Evolutionary conservation across 2,888 invertebrate species (phyloP), one percentile per base, ranked within the genome.

Genomic region (Protodeltote pygarga): DNA sequence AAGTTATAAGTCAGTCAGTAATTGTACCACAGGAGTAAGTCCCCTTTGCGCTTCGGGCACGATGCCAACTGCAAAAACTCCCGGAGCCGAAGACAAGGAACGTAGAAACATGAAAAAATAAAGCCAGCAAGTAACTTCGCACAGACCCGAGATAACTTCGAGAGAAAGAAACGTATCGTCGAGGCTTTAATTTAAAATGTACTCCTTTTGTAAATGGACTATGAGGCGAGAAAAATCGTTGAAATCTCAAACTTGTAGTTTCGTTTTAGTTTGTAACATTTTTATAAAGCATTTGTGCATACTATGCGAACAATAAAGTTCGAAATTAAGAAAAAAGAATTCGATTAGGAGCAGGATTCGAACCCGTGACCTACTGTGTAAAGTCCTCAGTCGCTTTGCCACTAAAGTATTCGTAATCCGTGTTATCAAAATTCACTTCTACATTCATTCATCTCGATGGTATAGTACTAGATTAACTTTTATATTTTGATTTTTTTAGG

Each of bases 121-220:
- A 49, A 53, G 40, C 44, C 28, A 21, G 38, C 50, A 49, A 51
- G 38, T 53, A 44, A 60, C 29, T 21, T 29, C 33, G 25, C 15
- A 45, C 35, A 28, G 53, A 24, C 37, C 31, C 23, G 33, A 62
- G 50, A 57, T 53, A 53, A 27, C 49, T 57, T 19, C 15, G 24
- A 20, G 38, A 39, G 49, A 40, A 65, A 61, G 47, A 58, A 65
- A 58, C 59, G 66, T 65, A 59, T 55, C 29, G 47, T 40, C 34
- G 41, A 16, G 41, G 39, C 40, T 62, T 69, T 65, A 44, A 67
- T 69, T 69, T 51, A 58, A 45, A 69, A 69, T 47, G 51, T 41
- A 37, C 41, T 35, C 29, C 14, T 32, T 33, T 44, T 39, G 34
- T 41, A 20, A 55, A 47, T 55, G 24, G 13, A 41, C 23, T 20